Evolutionary conservation across 2,888 invertebrate genomes (phyloP), one percentile per base, ranked within the genome.

Genomic region (Saturnia pavonia): DNA sequence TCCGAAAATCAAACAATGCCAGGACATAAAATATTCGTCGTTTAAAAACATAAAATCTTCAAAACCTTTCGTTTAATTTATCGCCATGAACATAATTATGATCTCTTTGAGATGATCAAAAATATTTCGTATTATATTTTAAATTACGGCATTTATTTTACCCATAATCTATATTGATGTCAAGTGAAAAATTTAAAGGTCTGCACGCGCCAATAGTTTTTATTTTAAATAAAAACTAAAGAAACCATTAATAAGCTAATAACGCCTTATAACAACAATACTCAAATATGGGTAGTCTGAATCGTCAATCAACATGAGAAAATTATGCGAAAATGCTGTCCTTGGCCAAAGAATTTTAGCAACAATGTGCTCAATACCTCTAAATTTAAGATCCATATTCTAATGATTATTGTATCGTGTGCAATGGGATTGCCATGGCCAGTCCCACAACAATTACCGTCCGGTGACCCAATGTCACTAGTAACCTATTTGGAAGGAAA

Each of bases 401-500:
- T 71, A 72, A 75, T 67, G 34, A 66, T 68, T 22, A 48, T 51
- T 9, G 68, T 71, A 67, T 69, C 67, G 69, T 73, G 72, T 74
- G 85, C 82, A 71, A 74, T 82, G 88, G 88, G 88, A 88, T 80
- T 85, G 83, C 84, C 81, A 76, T 80, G 84, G 81, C 25, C 77
- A 81, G 89, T 91, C 91, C 91, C 92, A 76, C 80, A 83, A 87
- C 92, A 92, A 92, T 92, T 88, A 90, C 82, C 76, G 76, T 65
- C 72, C 78, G 75, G 79, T 92, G 93, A 92, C 92, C 92, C 86
- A 92, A 83, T 90, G 87, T 81, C 83, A 79, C 78, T 80, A 80
- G 85, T 87, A 91, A 89, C 89, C 90, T 85, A 92, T 92, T 91
- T 87, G 88, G 82, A 80, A 78, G 81, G 85, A 89, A 91, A 93